Base-by-base conservation (phyloP, 2,113 vertebrate genomes). In the Trematocara nigrifrons region DNA sequence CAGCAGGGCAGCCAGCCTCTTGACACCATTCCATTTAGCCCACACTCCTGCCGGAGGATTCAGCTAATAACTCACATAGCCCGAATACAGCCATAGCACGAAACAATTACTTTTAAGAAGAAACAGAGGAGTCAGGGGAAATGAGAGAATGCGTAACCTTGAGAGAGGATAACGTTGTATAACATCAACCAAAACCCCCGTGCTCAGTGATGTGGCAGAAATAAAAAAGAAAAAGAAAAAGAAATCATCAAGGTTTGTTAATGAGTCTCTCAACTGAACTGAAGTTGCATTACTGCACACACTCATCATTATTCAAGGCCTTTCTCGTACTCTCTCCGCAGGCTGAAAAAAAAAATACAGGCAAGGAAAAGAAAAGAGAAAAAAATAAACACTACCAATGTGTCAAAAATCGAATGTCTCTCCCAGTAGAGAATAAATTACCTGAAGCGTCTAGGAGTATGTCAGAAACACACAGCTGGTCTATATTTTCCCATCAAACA, bases 1-100 rank as follows among this genome's bases (percentile, higher is more conserved):
- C 88, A 92, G 86, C 86, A 87, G 90, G 91, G 93, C 89, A 92
- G 87, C 84, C 91, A 93, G 93, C 90, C 92, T 95, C 91, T 91
- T 95, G 93, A 95, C 95, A 95, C 83, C 42, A 40, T 93, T 94
- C 90, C 90, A 94, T 94, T 95, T 93, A 95, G 92, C 90, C 93
- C 92, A 95, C 93, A 91, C 90, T 93, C 88, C 88, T 91, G 90
- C 91, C 82, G 52, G 86, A 92, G 93, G 91, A 94, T 90, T 85
- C 86, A 86, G 83, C 89, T 94, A 91, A 95, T 94, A 92, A 92
- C 89, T 93, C 88, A 85, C 86, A 83, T 56, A 86, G 93, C 80
- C 89, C 80, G 85, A 91, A 90, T 83, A 45, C 85, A 87, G 76
- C 81, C 81, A 87, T 86, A 83, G 86, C 76, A 79, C 59, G 59